A percentile compares a stretch with the other conserved stretches of the same genome.
Conservation (phyloP, 2,113 vertebrate species). For the Mungos mungo region DNA sequence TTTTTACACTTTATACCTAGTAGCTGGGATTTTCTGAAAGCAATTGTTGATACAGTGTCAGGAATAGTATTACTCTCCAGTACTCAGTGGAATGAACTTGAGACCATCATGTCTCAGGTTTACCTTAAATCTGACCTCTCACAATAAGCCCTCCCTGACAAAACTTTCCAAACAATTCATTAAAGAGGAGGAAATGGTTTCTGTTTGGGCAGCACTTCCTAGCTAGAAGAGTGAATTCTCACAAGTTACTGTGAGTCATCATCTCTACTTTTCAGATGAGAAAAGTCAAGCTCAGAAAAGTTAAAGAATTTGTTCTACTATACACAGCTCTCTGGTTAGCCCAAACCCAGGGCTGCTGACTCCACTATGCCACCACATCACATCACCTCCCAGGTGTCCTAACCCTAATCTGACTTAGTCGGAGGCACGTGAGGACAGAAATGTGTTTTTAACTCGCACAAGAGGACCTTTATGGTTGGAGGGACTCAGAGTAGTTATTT, state of each 20-base stretch:
- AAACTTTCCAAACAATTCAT: neutral
- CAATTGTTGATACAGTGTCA: neutral
- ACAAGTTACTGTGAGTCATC: neutral
- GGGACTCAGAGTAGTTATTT: accelerated
- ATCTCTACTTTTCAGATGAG: neutral
- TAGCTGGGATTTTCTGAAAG: neutral
- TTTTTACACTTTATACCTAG: neutral
- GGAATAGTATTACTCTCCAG: neutral
- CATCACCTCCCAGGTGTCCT: no score
- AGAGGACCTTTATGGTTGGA: neutral
- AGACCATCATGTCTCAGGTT: neutral
- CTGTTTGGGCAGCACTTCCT: neutral
- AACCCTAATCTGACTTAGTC: neutral
- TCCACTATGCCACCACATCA: neutral
- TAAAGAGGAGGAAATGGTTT: neutral
- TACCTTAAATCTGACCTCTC: neutral
- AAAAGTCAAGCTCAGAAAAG: neutral
- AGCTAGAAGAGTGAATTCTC: neutral
- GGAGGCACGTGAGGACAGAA: neutral
- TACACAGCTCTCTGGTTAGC: neutral
- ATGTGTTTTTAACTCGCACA: neutral
- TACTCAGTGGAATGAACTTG: neutral
- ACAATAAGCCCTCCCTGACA: neutral
- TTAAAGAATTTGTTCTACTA: neutral
- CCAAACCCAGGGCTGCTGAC: neutral